Evolutionary conservation across 2,888 invertebrate genomes (phyloP).

Genomic region (Polyploca ridens): DNA sequence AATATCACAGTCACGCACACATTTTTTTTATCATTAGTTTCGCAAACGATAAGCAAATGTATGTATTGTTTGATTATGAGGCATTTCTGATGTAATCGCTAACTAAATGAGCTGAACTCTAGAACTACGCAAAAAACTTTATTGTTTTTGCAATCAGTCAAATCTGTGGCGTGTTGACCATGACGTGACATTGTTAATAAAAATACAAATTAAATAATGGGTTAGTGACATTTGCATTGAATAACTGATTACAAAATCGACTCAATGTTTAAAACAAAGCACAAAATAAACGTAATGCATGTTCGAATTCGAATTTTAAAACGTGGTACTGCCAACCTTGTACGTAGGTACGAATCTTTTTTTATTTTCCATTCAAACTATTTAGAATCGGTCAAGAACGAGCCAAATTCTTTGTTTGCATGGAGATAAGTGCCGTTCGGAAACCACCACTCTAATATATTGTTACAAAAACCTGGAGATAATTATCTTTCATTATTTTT

Average conservation of each 20-base stretch:
- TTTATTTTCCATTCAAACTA: slow-evolving; percentile 9
- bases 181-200: slow-evolving; percentile 23
- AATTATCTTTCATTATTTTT: neutral
- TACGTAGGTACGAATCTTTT: neutral
- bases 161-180: slow-evolving; percentile 32
- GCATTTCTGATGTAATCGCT: slow-evolving; percentile 2
- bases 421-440: neutral
- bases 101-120: slow-evolving; percentile 25
- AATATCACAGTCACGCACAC: neutral
- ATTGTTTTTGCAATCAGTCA: slow-evolving; percentile 44
- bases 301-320: slow-evolving; percentile 7
- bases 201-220: slow-evolving; percentile 18
- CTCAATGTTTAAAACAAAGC: neutral
- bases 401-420: slow-evolving; percentile 9
- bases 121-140: slow-evolving; percentile 23
- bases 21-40: slow-evolving; percentile 2
- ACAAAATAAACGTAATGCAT: neutral
- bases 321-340: slow-evolving; percentile 7
- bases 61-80: slow-evolving; percentile 1
- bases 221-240: slow-evolving; percentile 24
- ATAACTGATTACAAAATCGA: no score
- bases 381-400: neutral
- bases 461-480: neutral
- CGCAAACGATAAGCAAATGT: slow-evolving; percentile 11
- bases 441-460: neutral